phyloP scores from a whole-genome alignment of 64 coral and sea anemone genomes.

The Exaiptasia diaphana region DNA sequence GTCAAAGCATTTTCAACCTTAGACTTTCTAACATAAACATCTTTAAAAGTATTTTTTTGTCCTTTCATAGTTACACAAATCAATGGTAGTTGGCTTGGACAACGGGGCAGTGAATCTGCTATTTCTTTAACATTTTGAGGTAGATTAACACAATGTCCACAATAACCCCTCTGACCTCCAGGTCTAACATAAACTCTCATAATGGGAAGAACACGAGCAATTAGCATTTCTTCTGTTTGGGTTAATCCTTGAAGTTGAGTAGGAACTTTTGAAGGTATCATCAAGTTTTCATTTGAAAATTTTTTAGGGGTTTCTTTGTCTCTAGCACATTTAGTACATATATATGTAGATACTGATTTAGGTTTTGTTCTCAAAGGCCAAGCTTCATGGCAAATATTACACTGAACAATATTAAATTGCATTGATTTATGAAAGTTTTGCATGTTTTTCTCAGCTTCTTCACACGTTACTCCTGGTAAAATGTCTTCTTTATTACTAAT shows the following conservation, averaged over 20 bases:
- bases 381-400: constrained; percentile 43
- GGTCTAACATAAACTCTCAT: constrained; percentile 42
- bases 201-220: constrained; percentile 46
- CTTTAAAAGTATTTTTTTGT: constrained; percentile 7
- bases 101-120: constrained; percentile 9
- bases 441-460: constrained; percentile 48
- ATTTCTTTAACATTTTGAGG: constrained; percentile 35
- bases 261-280: constrained; percentile 34
- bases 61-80: background rate
- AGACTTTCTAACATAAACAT: background rate
- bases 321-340: constrained; percentile 46
- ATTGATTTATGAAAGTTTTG: constrained; percentile 57
- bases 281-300: constrained; percentile 46
- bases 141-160: constrained; percentile 43
- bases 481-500: background rate
- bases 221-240: constrained; percentile 60
- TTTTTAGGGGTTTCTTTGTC: constrained; percentile 30
- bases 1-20: background rate
- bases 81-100: constrained; percentile 31
- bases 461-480: constrained; percentile 15
- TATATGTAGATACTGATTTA: background rate
- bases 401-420: constrained; percentile 34
- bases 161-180: constrained; percentile 36
- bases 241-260: constrained; percentile 43
- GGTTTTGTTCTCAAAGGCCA: constrained; percentile 16